Conservation (phyloP, 92 coral and sea anemone genomes). For the Porites cylindrica region DNA sequence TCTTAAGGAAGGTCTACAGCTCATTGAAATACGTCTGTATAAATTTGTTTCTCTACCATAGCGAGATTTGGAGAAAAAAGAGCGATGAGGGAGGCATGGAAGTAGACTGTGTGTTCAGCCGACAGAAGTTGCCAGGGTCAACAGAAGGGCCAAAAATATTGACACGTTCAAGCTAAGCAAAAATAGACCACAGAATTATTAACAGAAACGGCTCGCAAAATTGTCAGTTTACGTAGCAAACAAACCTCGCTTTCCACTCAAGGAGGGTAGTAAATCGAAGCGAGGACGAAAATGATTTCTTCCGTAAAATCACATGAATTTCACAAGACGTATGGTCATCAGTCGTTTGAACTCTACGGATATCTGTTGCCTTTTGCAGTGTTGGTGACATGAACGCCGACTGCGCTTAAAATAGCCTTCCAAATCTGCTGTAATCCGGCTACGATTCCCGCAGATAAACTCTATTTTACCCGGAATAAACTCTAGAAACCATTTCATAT, state of each 20-base stretch:
- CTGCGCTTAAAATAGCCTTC: background rate
- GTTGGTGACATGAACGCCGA: conserved; percentile 20
- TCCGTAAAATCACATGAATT: conserved; percentile 29
- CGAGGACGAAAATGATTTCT: background rate
- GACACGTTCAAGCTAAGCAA: background rate
- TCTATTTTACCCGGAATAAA: background rate
- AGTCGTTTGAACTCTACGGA: conserved; percentile 22
- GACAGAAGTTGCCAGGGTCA: background rate
- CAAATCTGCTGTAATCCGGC: conserved; percentile 5
- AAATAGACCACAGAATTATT: background rate
- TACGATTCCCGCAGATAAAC: background rate
- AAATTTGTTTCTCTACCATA: background rate
- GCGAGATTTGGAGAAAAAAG: background rate
- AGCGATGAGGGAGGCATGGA: background rate
- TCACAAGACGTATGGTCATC: conserved; percentile 4
- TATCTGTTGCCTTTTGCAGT: background rate
- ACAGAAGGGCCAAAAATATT: background rate
- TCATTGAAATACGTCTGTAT: too few species aligned
- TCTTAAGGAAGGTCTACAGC: too few species aligned
- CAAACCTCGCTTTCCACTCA: background rate
- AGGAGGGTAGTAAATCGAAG: background rate
- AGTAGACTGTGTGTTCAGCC: background rate
- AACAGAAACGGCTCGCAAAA: background rate
- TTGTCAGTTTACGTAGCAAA: background rate
- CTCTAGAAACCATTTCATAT: background rate